These are phyloP conservation scores for Cettia cetti DNA, from an alignment of 2,113 vertebrate genomes.

Conservation along the genomic window DNA sequence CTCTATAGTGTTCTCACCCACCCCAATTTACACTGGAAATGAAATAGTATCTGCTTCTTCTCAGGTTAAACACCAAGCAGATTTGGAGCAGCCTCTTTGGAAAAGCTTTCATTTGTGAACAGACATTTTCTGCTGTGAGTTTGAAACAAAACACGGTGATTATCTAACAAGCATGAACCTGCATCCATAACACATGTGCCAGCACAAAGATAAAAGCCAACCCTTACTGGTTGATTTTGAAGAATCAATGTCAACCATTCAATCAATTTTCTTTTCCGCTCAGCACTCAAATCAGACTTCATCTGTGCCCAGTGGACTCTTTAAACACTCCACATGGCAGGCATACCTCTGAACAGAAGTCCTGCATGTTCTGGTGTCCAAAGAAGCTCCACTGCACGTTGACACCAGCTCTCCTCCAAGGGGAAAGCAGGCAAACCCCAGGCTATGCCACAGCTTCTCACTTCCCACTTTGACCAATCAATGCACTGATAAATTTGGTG, in stretches of 20 bases:
- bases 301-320: background rate
- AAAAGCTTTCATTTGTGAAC: background rate
- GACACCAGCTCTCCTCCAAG: background rate
- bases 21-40: background rate
- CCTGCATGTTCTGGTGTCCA: background rate
- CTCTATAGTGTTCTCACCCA: background rate
- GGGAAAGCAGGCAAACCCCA: background rate
- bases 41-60: background rate
- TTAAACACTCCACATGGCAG: background rate
- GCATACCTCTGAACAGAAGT: background rate
- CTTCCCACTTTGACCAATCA: background rate
- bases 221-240: background rate
- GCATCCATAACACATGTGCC: background rate
- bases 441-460: background rate
- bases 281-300: background rate
- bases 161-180: constrained; percentile 46
- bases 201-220: constrained; percentile 20
- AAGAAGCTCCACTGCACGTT: rapidly evolving
- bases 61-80: background rate
- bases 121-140: background rate
- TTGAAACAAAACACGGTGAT: background rate
- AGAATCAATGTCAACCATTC: constrained; percentile 6
- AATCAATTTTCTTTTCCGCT: background rate
- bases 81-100: background rate
- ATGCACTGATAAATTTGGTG: background rate